Base-by-base conservation (phyloP, 2,888 invertebrate genomes). In the Xanthostigma xanthostigma region DNA sequence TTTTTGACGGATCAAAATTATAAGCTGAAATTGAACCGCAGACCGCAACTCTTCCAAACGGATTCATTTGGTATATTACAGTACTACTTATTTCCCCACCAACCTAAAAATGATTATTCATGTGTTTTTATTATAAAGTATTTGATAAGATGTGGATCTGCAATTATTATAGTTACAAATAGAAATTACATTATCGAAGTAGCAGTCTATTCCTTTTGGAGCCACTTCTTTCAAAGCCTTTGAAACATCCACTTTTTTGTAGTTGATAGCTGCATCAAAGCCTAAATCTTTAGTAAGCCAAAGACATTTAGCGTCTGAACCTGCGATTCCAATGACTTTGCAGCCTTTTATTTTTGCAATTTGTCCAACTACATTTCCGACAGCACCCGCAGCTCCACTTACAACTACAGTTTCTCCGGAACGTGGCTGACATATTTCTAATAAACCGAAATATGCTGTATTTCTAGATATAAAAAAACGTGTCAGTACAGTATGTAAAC, bases 361-460 rank as follows among this genome's bases (percentile, higher is more conserved):
- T 69, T 87, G 87, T 2, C 86, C 86, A 34, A 84, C 86, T 44
- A 80, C 72, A 50, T 76, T 79, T 6, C 87, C 88, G 11, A 87
- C 85, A 37, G 85, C 86, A 14, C 87, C 87, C 33, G 82, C 86
- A 11, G 86, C 87, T 8, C 79, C 79, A 36, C 76, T 79, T 2
- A 88, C 75, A 2, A 81, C 78, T 11, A 87, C 73, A 1, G 79
- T 80, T 64, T 88, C 85, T 9, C 82, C 84, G 5, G 72, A 55
- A 64, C 82, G 79, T 2, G 85, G 83, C 50, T 76, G 63, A 53
- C 84, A 84, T 50, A 84, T 66, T 55, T 85, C 81, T 53, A 78
- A 63, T 9, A 86, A 66, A 1, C 86, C 87, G 65, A 85, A 84
- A 59, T 82, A 81, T 0, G 85, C 84, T 3, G 84, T 82, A 56